phyloP scores from a whole-genome alignment of 2,113 vertebrate genomes.

The Vireo altiloquus region DNA sequence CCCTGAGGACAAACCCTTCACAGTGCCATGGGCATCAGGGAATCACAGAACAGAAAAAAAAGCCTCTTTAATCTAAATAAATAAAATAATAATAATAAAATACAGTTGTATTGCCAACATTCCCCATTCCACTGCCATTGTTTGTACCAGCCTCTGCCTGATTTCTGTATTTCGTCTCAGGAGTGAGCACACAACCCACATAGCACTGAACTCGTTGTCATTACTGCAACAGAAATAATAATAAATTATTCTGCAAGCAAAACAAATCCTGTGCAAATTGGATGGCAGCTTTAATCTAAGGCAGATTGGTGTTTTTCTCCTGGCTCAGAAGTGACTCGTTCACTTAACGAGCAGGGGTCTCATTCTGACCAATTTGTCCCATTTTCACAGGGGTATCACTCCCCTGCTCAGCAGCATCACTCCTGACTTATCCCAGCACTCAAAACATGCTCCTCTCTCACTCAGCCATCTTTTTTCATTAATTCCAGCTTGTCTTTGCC shows the following conservation, averaged over 20 bases:
- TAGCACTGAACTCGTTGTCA: neutral
- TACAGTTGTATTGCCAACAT: fast-evolving
- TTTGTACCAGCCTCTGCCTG: neutral
- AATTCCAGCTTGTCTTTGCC: neutral
- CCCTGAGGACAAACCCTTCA: neutral
- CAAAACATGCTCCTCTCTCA: neutral
- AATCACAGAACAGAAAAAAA: neutral
- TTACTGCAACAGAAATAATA: neutral
- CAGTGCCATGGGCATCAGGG: neutral
- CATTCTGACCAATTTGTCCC: neutral
- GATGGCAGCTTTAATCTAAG: neutral
- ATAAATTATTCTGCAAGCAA: neutral
- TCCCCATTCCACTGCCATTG: neutral
- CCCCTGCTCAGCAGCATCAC: neutral
- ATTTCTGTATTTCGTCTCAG: neutral
- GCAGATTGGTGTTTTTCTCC: neutral
- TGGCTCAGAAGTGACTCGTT: neutral
- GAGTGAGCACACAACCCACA: neutral
- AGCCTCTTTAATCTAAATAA: neutral
- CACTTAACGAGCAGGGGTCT: neutral
- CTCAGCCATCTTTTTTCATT: neutral
- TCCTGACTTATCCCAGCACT: slow-evolving; percentile 19
- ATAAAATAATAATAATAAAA: neutral
- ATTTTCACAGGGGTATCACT: neutral
- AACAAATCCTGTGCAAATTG: neutral